Evolutionary conservation across 2,797 vertebrate species (phyloP).

Genomic region (Galaxias olidus): DNA sequence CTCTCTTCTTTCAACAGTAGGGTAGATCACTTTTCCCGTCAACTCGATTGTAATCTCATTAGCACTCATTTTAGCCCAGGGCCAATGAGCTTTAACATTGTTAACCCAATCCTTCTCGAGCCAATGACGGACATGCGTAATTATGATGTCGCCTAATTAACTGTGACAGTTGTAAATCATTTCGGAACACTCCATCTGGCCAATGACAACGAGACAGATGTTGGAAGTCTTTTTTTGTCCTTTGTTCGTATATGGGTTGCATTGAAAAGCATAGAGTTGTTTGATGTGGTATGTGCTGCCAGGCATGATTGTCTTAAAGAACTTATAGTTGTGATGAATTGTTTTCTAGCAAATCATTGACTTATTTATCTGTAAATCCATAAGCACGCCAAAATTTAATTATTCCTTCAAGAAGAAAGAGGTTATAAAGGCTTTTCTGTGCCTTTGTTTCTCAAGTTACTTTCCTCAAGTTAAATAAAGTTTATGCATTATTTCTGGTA

Average conservation of each 20-base stretch:
- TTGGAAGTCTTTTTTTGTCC: constrained; percentile 37
- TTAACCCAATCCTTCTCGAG: constrained; percentile 69
- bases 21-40: constrained; percentile 76
- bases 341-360: constrained; percentile 34
- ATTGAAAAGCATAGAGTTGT: constrained; percentile 49
- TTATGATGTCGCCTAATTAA: constrained; percentile 67
- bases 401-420: too few species aligned
- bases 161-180: constrained; percentile 53
- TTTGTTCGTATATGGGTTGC: constrained; percentile 45
- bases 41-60: constrained; percentile 80
- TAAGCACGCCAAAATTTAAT: too few species aligned
- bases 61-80: constrained; percentile 69
- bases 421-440: too few species aligned
- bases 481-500: too few species aligned
- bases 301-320: constrained; percentile 42
- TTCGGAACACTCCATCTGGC: constrained; percentile 46
- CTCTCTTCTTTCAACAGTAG: constrained; percentile 75
- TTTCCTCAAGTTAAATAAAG: too few species aligned
- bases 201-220: constrained; percentile 26
- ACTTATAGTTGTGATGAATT: constrained; percentile 27
- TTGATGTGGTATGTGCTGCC: constrained; percentile 47
- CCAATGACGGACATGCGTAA: constrained; percentile 67
- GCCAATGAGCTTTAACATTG: constrained; percentile 73
- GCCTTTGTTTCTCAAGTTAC: too few species aligned
- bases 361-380: too few species aligned